Base-by-base conservation (phyloP, 2,888 invertebrate genomes). In the Rhingia rostrata region DNA sequence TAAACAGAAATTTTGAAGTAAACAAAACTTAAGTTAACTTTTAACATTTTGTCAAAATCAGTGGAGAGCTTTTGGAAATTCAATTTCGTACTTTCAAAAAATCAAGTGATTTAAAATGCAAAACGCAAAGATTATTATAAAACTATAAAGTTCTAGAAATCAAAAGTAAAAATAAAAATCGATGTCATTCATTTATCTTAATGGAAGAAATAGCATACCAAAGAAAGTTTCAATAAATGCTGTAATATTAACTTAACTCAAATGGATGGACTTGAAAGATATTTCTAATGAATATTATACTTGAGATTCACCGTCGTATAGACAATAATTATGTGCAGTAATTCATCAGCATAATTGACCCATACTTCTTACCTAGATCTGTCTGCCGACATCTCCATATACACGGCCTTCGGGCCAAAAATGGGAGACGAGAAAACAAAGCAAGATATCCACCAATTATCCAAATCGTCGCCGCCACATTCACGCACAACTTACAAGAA, bases 391-490 rank as follows among this genome's bases (percentile, higher is more conserved):
- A 22, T 30, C 41, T n/a, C 5, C 37, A 32, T 33, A 32, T 53
- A 61, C 39, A 32, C 22, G 35, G 41, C 66, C 66, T 37, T 41
- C 6, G 39, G 75, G 33, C 33, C 14, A 43, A 30, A 37, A 41
- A 56, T 35, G 64, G 30, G 47, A 74, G 39, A 54, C 33, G 32
- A 58, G 49, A 74, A 74, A 56, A 7, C 33, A 6, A 58, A 64
- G 45, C 54, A 45, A 54, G 45, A 47, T 67, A 49, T 75, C 58
- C 75, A 37, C 53, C 72, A 67, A 78, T 82, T 72, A 72, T 39
- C 56, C 66, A 72, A 66, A 66, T 72, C 82, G 53, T 66, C 53
- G 51, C 39, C 9, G 33, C 7, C 51, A 74, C 64, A 37, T 64
- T 37, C 41, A 35, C 6, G 56, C 35, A 41, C 14, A 45, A 45